A percentile compares a stretch with the other conserved stretches of the same genome.
These are phyloP conservation scores for Eremophila alpestris DNA, from an alignment of 2,797 vertebrate species.

Conservation along the genomic window DNA sequence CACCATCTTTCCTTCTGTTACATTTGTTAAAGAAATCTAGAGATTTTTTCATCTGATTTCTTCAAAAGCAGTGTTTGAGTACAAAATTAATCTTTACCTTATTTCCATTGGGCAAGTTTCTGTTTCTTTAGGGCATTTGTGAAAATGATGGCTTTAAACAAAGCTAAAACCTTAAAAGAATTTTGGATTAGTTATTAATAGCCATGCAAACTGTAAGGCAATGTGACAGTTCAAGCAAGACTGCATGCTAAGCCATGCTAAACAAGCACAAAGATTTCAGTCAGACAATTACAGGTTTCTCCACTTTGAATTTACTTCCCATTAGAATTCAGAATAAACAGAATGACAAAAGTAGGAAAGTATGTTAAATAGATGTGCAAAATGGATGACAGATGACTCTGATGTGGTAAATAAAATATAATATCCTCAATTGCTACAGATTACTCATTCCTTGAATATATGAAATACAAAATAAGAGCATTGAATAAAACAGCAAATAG, in stretches of 20 bases:
- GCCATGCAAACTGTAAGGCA: background rate
- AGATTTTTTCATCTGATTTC: conserved; percentile 31
- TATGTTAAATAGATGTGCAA: conserved; percentile 12
- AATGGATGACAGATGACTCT: background rate
- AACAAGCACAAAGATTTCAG: background rate
- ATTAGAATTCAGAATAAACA: conserved; percentile 7
- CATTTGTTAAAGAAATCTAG: conserved; percentile 19
- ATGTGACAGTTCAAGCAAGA: background rate
- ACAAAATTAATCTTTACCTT: background rate
- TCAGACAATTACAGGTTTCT: background rate
- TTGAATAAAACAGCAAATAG: background rate
- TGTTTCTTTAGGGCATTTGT: background rate
- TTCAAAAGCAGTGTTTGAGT: background rate
- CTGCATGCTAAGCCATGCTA: background rate
- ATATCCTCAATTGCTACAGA: background rate
- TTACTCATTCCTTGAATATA: conserved; percentile 2
- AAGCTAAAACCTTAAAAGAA: background rate
- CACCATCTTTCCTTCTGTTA: background rate
- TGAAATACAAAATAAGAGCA: background rate
- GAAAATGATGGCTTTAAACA: background rate
- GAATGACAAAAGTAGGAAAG: background rate
- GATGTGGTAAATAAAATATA: conserved; percentile 23
- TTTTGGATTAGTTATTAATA: background rate
- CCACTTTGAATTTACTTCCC: background rate
- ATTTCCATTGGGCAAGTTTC: background rate